Evolutionary conservation across 2,888 invertebrate genomes (phyloP).

Genomic region (Coelogynopora nodosa): DNA sequence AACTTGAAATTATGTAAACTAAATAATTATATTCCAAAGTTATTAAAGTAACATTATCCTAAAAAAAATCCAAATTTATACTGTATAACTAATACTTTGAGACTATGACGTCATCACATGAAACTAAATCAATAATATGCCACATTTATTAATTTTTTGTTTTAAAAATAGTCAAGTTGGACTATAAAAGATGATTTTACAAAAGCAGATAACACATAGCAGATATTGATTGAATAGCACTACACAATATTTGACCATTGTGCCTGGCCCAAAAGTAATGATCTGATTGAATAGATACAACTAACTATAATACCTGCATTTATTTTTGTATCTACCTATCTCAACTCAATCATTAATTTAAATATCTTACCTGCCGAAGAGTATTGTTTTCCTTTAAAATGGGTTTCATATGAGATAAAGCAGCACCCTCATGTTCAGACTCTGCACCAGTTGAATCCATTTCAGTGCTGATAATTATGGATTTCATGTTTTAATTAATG

Average conservation of each 20-base stretch:
- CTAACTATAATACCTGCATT: background rate
- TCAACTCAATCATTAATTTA: background rate
- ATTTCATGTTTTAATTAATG: too few species aligned
- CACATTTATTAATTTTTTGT: too few species aligned
- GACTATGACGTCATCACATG: too few species aligned
- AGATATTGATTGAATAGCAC: background rate
- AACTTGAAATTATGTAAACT: too few species aligned
- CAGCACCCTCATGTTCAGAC: background rate
- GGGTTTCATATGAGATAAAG: background rate
- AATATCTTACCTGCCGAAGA: background rate
- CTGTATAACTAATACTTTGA: too few species aligned
- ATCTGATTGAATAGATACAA: background rate
- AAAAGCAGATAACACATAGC: background rate
- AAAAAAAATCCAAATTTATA: too few species aligned
- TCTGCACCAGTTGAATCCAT: background rate
- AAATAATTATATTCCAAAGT: too few species aligned
- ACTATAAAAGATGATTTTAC: too few species aligned
- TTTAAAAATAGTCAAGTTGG: too few species aligned
- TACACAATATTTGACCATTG: background rate
- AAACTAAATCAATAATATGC: too few species aligned
- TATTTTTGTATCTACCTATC: background rate
- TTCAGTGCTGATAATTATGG: background rate
- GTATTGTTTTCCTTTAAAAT: background rate
- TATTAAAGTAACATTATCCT: too few species aligned
- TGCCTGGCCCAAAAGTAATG: background rate